Base-by-base conservation (phyloP, 2,797 vertebrate species). In the Enteromius unitaeniatus region DNA sequence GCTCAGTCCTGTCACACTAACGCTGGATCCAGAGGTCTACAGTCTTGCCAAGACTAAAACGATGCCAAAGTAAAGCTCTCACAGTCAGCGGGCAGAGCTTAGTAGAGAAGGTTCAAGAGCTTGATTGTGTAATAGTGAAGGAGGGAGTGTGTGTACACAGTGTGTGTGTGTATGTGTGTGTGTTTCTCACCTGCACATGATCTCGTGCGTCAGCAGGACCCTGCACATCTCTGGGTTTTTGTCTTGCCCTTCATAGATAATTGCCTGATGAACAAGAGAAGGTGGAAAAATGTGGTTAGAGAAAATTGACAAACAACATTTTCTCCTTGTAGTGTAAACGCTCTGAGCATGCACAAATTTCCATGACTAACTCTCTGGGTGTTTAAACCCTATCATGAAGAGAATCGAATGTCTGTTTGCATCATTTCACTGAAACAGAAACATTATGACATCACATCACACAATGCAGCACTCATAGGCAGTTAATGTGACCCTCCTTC, bases 171-270 rank as follows among this genome's bases (percentile, higher is more conserved):
- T n/a, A n/a, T 42, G 58, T 23, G 28, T 65, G 69, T 79, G 75
- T 47, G 68, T 76, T 34, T 90, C 91, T 91, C 84, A 95, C 95
- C 98, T 99, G 97, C 98, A 99, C 98, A 99, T 99, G 94, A 99
- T 99, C 95, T 99, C 98, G 17, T 99, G 98, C 70, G 98, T 99
- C 93, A 99, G 96, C 91, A 99, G 94, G 89, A 99, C 98, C 94
- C 98, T 93, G 92, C 98, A 99, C 98, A 99, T 99, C 95, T 99
- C 98, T 31, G 98, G 98, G 91, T 99, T 99, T 94, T 99, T 99
- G 94, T 99, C 98, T 94, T 99, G 98, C 90, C 98, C 98, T 96
- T 99, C 98, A 73, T 99, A 99, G 84, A 99, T 94, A 91, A 99
- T 99, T 0, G 96, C 93, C 96, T 97, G 88, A 89, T 93, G 91